Base-by-base conservation (phyloP, 2,888 invertebrate species). In the Troilus luridus region DNA sequence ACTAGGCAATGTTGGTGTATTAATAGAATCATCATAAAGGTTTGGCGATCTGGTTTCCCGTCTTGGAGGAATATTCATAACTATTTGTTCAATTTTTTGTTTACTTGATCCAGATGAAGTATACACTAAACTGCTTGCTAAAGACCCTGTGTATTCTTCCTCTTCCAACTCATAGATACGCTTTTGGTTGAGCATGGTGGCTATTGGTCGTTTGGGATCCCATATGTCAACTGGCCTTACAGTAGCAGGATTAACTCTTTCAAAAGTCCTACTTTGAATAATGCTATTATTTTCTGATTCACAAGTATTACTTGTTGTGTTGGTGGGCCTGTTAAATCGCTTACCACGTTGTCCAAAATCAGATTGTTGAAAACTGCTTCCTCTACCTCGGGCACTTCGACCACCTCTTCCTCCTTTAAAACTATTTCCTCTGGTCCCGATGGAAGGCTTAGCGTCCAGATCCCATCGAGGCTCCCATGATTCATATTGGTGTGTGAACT, bases 101-200 rank as follows among this genome's bases (percentile, higher is more conserved):
- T 24, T 17, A 77, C 41, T 77, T 5, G 85, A 58, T 21, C 27
- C 41, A 24, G 90, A 90, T n/a, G 72, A 90, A 21, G 90, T 90
- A 72, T 72, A 72, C 21, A 90, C 77, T 58, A 90, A 72, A 27
- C 41, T 77, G 24, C 59, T 77, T 27, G 90, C 21, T 77, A 90
- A 59, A 14, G 90, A 90, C 0, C 90, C 90, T 77, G 90, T 90
- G 19, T 77, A 90, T 72, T 90, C 90, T 56, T 90, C 72, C n/a
- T 90, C 90, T n/a, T 90, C 90, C 54, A 56, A 62, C 14, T 90
- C 72, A 59, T 67, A 27, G 24, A 10, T 14, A 24, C 56, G 56
- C 6, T 72, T 67, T 89, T 89, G 62, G n/a, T 62, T 89, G 19
- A 89, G 89, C 21, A 89, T 12, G 11, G 54, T n/a, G 24, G 89